These are phyloP conservation scores for Phaethon lepturus DNA, from an alignment of 2,113 vertebrate genomes.

Conservation along the genomic window DNA sequence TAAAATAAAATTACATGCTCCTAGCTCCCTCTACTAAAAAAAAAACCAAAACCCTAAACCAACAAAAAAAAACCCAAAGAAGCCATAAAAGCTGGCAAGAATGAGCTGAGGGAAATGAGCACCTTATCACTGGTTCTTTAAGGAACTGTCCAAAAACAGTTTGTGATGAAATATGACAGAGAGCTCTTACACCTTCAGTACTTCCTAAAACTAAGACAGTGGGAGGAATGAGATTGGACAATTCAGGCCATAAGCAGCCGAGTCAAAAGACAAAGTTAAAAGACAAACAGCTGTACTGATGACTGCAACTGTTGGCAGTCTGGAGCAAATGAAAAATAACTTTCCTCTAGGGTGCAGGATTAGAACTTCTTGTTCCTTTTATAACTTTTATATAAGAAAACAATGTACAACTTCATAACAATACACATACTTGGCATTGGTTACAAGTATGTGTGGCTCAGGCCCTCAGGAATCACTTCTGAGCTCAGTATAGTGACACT, in stretches of 20 bases:
- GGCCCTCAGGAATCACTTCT: background rate
- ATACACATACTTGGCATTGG: background rate
- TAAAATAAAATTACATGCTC: background rate
- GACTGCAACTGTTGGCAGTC: background rate
- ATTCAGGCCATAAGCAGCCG: background rate
- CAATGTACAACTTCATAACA: background rate
- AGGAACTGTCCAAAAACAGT: background rate
- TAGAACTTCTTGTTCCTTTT: conserved; percentile 51
- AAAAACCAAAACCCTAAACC: background rate
- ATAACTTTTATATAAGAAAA: conserved; percentile 4
- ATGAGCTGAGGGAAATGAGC: background rate
- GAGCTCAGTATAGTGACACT: background rate
- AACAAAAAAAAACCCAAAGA: background rate
- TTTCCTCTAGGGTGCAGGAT: conserved; percentile 17
- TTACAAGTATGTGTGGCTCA: background rate
- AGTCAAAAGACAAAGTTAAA: background rate
- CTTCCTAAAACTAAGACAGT: background rate
- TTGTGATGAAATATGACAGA: background rate
- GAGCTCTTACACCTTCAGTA: background rate
- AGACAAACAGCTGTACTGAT: conserved; percentile 26
- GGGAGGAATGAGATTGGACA: background rate
- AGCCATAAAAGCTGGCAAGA: background rate
- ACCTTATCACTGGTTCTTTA: background rate
- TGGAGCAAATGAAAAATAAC: background rate
- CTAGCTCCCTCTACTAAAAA: background rate